A percentile compares a stretch with the other conserved stretches of the same genome.
Evolutionary conservation across 2,888 invertebrate genomes (phyloP).

Genomic region (Cerastis rubricosa): DNA sequence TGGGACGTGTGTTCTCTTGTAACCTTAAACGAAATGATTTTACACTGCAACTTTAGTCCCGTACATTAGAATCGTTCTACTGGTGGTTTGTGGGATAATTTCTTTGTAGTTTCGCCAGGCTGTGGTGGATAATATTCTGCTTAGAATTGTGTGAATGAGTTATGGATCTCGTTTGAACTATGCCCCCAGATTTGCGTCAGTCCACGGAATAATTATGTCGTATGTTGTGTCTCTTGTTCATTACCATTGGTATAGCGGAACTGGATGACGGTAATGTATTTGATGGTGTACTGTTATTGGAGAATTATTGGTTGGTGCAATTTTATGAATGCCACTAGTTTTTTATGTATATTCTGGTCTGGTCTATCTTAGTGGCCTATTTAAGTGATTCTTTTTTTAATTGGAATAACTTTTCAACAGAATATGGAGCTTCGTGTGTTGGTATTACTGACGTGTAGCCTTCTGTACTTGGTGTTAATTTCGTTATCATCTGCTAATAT

Average conservation of each 20-base stretch:
- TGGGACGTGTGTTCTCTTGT: conserved; percentile 81
- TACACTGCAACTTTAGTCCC: conserved; percentile 20
- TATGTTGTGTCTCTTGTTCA: conserved; percentile 81
- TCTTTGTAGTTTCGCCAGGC: conserved; percentile 50
- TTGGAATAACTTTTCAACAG: background rate
- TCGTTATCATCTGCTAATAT: background rate
- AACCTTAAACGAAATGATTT: conserved; percentile 72
- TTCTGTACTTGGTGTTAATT: background rate
- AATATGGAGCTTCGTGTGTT: background rate
- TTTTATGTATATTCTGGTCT: no score
- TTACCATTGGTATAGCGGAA: conserved; percentile 73
- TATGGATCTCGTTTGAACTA: conserved; percentile 85
- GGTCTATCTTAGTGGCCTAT: no score
- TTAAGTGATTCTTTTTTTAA: no score
- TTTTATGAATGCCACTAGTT: no score
- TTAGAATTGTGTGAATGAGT: conserved; percentile 77
- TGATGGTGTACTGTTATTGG: conserved; percentile 23
- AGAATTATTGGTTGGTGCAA: background rate
- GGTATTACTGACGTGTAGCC: background rate
- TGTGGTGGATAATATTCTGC: conserved; percentile 74
- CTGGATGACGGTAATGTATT: conserved; percentile 38
- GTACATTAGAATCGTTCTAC: conserved; percentile 37
- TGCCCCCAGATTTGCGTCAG: conserved; percentile 86
- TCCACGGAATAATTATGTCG: conserved; percentile 85
- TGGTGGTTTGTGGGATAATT: conserved; percentile 43